Conservation (phyloP, 2,797 vertebrate species). For the Neosalanx taihuensis region DNA sequence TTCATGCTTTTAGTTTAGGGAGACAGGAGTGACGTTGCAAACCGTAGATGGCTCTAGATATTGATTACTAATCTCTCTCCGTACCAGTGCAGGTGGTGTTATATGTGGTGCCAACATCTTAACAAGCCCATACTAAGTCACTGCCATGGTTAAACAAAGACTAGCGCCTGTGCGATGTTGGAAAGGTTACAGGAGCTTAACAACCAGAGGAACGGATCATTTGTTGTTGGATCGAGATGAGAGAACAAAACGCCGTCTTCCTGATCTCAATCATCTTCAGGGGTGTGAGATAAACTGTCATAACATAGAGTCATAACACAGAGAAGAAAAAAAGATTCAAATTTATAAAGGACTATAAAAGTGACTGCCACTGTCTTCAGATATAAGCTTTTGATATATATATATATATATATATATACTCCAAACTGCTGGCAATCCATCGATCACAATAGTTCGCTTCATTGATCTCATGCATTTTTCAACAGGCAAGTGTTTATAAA, state of each 20-base stretch:
- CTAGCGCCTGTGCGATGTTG: conserved; percentile 80
- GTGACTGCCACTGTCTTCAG: not conserved
- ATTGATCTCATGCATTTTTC: not conserved
- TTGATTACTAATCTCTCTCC: conserved; percentile 82
- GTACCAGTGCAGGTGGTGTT: conserved; percentile 81
- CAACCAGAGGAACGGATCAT: conserved; percentile 76
- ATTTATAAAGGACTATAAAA: not conserved
- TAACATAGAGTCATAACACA: conserved; percentile 4
- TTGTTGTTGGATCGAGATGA: conserved; percentile 73
- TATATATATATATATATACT: too few relatives aligned
- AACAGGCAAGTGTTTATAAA: not conserved
- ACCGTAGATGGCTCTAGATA: conserved; percentile 77
- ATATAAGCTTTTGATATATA: not conserved
- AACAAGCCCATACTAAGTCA: conserved; percentile 78
- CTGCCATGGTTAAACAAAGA: conserved; percentile 84
- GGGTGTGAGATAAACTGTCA: conserved; percentile 18
- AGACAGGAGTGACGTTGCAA: conserved; percentile 69
- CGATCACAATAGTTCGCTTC: not conserved
- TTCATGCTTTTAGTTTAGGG: conserved; percentile 79
- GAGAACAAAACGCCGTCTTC: conserved; percentile 34
- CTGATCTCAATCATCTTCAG: conserved; percentile 31
- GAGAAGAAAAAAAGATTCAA: conserved; percentile 15
- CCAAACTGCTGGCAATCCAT: conserved; percentile 3
- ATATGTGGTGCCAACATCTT: conserved; percentile 84
- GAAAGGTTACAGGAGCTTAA: conserved; percentile 82